Base-by-base conservation (phyloP, 2,888 invertebrate genomes). In the Patella depressa region DNA sequence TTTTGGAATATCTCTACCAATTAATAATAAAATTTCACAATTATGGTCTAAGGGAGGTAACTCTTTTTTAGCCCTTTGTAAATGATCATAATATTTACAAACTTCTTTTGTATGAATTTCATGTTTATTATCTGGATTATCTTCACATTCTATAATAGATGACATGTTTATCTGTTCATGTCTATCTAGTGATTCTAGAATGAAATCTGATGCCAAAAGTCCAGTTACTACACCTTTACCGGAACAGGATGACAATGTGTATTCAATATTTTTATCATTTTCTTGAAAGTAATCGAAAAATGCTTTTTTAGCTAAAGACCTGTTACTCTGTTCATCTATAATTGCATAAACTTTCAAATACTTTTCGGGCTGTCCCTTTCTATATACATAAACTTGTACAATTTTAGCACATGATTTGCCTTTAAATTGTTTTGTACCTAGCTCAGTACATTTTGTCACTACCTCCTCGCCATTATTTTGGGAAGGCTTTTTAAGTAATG, bases 41-140 rank as follows among this genome's bases (percentile, higher is more conserved):
- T 71, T 15, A 53, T 14, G 17, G 69, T 71, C 24, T 45, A 75
- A 12, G 14, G 14, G 11, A 34, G 75, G 71, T 15, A 75, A 15
- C 19, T 75, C 54, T 24, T 72, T 14, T 17, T 71, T 24, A 17
- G 12, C 19, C 53, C 78, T 73, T 11, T 14, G 4, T 69, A 75
- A 53, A 71, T 75, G 75, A 24, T 14, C 19, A 53, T 75, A 69
- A 24, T 73, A 45, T 19, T 14, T 12, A 17, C n/a, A 53, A 29
- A 74, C 29, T 17, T 81, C 65, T 17, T 78, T 78, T 2, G 81
- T 83, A 5, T 80, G 80, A 7, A 83, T 81, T 12, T 83, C 77
- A n/a, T 76, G 59, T 14, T 74, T 71, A 11, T 72, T 53, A 57
- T 77, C 70, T 15, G 81, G 79, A 53, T 81, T 79, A 1, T 81